phyloP scores from a whole-genome alignment of 2,797 vertebrate genomes.

The Sylvilagus floridanus region DNA sequence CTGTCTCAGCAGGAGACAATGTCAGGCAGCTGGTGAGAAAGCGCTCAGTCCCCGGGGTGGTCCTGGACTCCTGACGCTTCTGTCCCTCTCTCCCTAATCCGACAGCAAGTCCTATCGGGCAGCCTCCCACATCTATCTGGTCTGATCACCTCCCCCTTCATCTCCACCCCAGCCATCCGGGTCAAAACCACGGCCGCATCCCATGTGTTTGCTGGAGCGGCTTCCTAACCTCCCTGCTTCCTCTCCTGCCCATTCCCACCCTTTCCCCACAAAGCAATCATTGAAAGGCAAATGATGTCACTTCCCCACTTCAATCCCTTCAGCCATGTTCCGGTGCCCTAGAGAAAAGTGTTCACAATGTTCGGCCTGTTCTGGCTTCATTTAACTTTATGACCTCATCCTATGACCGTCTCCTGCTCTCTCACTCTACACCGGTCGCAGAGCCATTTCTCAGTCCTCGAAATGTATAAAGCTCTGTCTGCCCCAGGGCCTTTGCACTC shows the following conservation, averaged over 20 bases:
- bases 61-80: background rate
- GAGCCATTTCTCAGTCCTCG: background rate
- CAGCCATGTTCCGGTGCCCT: background rate
- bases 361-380: background rate
- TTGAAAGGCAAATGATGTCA: constrained; percentile 28
- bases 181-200: background rate
- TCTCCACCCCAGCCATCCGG: background rate
- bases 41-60: background rate
- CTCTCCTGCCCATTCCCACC: background rate
- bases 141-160: background rate
- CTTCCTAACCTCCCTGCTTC: background rate
- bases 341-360: background rate
- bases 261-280: background rate
- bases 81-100: background rate
- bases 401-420: background rate
- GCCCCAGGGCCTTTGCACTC: background rate
- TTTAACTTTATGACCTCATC: background rate
- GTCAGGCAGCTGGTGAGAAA: background rate
- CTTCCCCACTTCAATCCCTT: background rate
- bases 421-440: background rate
- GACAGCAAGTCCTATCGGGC: background rate
- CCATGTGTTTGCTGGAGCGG: background rate
- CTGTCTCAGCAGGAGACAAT: background rate
- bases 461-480: background rate
- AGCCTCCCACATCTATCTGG: background rate